Base-by-base conservation (phyloP, 2,797 vertebrate genomes). In the Menidia menidia region DNA sequence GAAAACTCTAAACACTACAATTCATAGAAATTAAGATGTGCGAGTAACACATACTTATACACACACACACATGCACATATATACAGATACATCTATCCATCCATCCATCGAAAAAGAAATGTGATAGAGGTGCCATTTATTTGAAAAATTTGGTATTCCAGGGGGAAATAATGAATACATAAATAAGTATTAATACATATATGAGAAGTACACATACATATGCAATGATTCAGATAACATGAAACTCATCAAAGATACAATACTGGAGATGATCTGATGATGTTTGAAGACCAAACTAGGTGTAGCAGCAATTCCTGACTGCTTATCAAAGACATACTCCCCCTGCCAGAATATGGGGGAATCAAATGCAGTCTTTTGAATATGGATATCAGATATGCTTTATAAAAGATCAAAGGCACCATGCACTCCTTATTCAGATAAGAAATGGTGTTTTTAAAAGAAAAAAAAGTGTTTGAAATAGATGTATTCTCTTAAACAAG, bases 391-490 rank as follows among this genome's bases (percentile, higher is more conserved):
- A 82, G 75, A 85, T 78, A 74, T 75, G 76, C 71, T 81, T 83
- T 78, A 79, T 68, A 83, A 83, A 84, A 85, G 71, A 89, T 87
- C 81, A 89, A 88, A 88, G 78, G 78, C 60, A 25, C 54, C 16
- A 58, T 41, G 18, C 69, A 82, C 64, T 78, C 71, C 75, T 79
- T 66, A 74, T 56, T 87, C 77, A 83, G 75, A 74, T 68, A 65
- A 83, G 76, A 48, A 87, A 87, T 77, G 57, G 53, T 60, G 50
- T 61, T 56, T 69, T 82, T 79, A 74, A 83, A 60, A 60, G 65
- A 30, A 64, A 61, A 61, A 81, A 82, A 77, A 63, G 60, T 50
- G 78, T 80, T 83, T 79, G 84, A 85, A 85, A 75, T 82, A 69
- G 81, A 68, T 68, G 75, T 81, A 84, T 82, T 88, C 67, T 78